These are phyloP conservation scores for Triops longicaudatus DNA, from an alignment of 1,140 invertebrate genomes.

Conservation along the genomic window DNA sequence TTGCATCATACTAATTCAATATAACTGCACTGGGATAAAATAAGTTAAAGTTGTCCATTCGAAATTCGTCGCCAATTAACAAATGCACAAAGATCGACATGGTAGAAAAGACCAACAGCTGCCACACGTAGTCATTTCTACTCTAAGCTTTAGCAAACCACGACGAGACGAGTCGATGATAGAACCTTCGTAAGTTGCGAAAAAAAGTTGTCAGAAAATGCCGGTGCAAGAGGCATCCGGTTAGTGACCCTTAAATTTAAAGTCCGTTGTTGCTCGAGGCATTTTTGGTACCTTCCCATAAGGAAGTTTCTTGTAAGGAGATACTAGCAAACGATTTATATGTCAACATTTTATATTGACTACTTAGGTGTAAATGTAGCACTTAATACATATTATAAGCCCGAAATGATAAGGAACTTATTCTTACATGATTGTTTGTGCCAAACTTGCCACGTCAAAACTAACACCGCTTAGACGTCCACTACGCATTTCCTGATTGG, in stretches of 20 bases:
- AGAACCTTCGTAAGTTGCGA: no score
- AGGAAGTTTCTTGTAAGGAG: not conserved
- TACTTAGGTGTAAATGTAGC: not conserved
- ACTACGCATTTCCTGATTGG: constrained; percentile 5
- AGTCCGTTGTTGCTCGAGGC: not conserved
- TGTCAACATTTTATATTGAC: no score
- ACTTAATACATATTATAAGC: not conserved
- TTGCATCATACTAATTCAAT: no score
- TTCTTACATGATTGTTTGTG: not conserved
- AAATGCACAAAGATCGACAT: no score
- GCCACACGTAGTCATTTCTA: no score
- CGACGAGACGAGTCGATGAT: not conserved
- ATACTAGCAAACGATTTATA: not conserved
- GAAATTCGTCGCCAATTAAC: no score
- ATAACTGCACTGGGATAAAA: no score
- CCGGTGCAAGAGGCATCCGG: not conserved
- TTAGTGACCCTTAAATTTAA: constrained; percentile 4
- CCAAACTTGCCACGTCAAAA: constrained; percentile 8
- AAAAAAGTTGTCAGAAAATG: not conserved
- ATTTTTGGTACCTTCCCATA: not conserved
- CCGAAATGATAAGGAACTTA: not conserved
- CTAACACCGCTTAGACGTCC: not conserved
- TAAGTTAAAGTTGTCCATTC: no score
- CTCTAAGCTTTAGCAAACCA: no score
- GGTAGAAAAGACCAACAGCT: no score